Conservation (phyloP, 2,113 vertebrate genomes). For the Opisthocomus hoazin region DNA sequence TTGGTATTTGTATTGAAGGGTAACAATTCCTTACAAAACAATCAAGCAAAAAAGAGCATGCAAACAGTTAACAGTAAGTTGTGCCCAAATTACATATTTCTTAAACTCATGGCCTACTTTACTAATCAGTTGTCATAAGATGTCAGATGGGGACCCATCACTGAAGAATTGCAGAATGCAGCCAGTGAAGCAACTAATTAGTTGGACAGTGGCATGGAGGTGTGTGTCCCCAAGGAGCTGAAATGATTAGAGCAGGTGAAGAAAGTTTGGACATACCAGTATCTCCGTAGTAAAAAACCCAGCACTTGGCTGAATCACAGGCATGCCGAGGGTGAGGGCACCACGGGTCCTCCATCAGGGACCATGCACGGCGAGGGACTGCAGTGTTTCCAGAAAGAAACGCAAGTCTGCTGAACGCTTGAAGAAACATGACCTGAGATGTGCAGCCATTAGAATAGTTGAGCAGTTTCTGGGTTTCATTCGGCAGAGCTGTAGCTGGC, state of each 20-base stretch:
- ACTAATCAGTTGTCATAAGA: constrained; percentile 71
- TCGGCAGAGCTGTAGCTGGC: background rate
- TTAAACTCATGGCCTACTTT: constrained; percentile 72
- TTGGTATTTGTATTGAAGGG: background rate
- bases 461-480: constrained; percentile 7
- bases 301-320: constrained; percentile 16
- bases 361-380: accelerated
- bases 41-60: background rate
- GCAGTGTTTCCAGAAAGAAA: constrained; percentile 17
- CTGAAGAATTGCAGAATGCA: constrained; percentile 66
- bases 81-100: constrained; percentile 62
- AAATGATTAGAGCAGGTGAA: constrained; percentile 68
- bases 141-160: constrained; percentile 69
- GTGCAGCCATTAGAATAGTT: background rate
- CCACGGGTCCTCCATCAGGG: background rate
- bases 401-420: constrained; percentile 33
- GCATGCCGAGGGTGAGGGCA: background rate
- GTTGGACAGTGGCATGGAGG: constrained; percentile 69
- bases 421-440: constrained; percentile 32
- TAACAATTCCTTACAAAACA: background rate
- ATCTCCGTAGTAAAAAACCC: constrained; percentile 36
- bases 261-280: constrained; percentile 42
- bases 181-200: constrained; percentile 74
- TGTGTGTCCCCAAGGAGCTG: constrained; percentile 61
- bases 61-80: constrained; percentile 61